These are phyloP conservation scores for Drosophila parvula DNA, from an alignment of 1,140 invertebrate genomes.

Conservation along the genomic window DNA sequence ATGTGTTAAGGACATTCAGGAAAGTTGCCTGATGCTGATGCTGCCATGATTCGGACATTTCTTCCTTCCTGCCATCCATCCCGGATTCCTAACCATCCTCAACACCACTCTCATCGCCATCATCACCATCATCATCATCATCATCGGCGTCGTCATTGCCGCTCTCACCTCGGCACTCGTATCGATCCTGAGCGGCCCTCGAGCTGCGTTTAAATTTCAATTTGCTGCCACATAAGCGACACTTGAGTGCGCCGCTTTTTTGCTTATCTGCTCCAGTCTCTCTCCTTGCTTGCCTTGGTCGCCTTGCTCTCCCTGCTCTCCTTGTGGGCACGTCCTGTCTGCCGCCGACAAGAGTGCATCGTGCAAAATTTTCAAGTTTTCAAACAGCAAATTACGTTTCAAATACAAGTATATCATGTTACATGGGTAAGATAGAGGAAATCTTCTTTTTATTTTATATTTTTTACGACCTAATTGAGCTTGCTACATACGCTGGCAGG, in stretches of 20 bases:
- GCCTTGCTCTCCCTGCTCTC: conserved; percentile 3
- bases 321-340: conserved; percentile 8
- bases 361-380: neutral
- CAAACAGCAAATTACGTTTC: neutral
- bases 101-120: conserved; percentile 1
- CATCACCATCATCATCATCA: conserved; percentile 3
- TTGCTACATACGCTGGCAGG: too few species aligned
- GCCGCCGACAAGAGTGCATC: conserved; percentile 15
- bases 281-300: neutral
- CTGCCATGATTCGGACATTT: conserved; percentile 26
- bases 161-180: conserved; percentile 33
- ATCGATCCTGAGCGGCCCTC: conserved; percentile 73
- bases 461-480: neutral
- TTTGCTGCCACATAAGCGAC: conserved; percentile 79
- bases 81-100: conserved; percentile 3
- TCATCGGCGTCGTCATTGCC: neutral
- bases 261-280: conserved; percentile 38
- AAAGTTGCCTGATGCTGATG: conserved; percentile 38
- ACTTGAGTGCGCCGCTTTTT: conserved; percentile 73
- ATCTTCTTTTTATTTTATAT: neutral
- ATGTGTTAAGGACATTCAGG: conserved; percentile 66
- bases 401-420: too few species aligned
- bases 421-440: too few species aligned
- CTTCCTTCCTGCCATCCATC: conserved; percentile 4
- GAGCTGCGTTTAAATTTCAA: conserved; percentile 80